Evolutionary conservation across 2,113 vertebrate genomes (phyloP).

Genomic region (Catharus bicknelli): DNA sequence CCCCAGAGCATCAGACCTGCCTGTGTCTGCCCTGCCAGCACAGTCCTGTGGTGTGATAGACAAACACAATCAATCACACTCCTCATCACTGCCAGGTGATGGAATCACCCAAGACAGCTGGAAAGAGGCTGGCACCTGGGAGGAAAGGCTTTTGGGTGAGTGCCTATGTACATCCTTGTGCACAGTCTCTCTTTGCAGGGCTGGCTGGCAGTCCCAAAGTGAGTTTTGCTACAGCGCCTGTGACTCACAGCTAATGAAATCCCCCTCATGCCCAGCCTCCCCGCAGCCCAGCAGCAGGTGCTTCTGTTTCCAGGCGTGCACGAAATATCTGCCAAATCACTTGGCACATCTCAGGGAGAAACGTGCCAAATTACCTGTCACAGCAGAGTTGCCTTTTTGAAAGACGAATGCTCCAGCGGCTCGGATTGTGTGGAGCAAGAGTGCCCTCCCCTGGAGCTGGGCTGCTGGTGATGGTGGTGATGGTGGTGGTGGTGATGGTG

Average conservation of each 20-base stretch:
- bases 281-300: constrained; percentile 67
- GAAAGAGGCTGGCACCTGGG: background rate
- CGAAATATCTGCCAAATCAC: constrained; percentile 73
- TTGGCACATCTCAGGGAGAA: constrained; percentile 70
- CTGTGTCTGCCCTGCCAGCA: background rate
- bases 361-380: constrained; percentile 77
- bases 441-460: constrained; percentile 70
- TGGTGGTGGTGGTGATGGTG: too few species aligned
- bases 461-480: too few species aligned
- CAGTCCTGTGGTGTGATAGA: fast-evolving
- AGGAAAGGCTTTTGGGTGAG: background rate
- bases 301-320: constrained; percentile 70
- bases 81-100: background rate
- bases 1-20: fast-evolving
- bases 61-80: background rate
- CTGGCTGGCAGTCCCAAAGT: background rate
- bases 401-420: constrained; percentile 30
- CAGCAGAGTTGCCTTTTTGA: constrained; percentile 44
- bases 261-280: background rate
- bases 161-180: background rate
- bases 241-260: constrained; percentile 51
- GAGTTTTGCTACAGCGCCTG: constrained; percentile 24
- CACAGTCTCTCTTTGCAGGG: background rate
- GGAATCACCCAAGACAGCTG: background rate
- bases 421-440: constrained; percentile 37